Evolutionary conservation across 2,113 vertebrate species (phyloP).

Genomic region (Prinia subflava): DNA sequence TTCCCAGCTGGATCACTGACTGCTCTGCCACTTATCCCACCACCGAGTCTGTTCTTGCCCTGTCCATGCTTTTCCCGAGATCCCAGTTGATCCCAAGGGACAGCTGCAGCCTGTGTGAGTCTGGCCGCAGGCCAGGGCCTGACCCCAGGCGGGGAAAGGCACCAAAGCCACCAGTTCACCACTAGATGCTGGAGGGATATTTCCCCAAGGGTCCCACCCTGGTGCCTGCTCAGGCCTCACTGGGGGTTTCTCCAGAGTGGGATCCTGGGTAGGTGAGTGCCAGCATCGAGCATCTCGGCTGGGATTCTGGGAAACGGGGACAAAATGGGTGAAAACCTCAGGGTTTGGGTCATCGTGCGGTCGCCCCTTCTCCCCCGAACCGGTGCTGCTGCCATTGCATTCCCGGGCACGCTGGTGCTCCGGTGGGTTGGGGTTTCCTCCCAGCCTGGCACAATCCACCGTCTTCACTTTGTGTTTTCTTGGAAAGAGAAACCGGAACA

Average conservation of each 20-base stretch:
- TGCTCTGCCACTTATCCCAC: neutral
- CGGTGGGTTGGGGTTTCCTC: neutral
- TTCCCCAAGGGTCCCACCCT: neutral
- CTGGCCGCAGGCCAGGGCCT: neutral
- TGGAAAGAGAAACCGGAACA: neutral
- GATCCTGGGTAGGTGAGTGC: neutral
- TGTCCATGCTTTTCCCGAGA: neutral
- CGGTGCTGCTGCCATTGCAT: accelerated
- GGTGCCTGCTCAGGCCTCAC: neutral
- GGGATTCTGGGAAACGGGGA: neutral
- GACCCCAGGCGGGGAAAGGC: neutral
- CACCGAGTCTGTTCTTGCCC: neutral
- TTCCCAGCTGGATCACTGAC: neutral
- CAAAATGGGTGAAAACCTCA: neutral
- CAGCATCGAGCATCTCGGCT: neutral
- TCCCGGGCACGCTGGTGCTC: neutral
- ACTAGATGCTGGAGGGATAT: neutral
- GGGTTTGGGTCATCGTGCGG: neutral
- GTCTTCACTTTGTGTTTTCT: neutral
- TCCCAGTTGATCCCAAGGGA: neutral
- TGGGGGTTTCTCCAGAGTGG: neutral
- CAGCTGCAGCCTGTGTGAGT: neutral
- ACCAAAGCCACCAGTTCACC: neutral
- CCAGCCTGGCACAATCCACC: neutral
- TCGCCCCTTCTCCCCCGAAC: neutral